phyloP scores from a whole-genome alignment of 2,113 vertebrate species.

The Neodon shergylaensis region DNA sequence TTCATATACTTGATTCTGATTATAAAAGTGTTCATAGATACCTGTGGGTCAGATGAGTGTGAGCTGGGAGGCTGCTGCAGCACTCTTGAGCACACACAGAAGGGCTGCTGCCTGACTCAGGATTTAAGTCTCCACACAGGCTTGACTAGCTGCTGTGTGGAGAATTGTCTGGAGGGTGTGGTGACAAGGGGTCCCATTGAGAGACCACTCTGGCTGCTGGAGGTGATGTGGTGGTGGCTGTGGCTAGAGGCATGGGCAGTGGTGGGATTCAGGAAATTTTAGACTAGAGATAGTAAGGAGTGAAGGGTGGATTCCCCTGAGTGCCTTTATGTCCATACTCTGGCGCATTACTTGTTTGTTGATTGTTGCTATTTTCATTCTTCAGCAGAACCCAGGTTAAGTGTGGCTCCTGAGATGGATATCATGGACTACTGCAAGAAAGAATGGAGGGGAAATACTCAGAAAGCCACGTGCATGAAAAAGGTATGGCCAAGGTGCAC shows the following conservation, averaged over 20 bases:
- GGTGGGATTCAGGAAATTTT: neutral
- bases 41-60: neutral
- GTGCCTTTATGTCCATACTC: neutral
- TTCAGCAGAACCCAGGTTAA: conserved; percentile 85
- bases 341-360: neutral
- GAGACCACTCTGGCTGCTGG: neutral
- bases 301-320: neutral
- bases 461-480: conserved; percentile 92
- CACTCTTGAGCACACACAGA: neutral
- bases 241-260: neutral
- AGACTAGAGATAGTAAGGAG: neutral
- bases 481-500: conserved; percentile 85
- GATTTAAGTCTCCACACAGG: neutral
- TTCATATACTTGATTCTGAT: neutral
- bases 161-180: neutral
- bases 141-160: neutral
- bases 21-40: neutral
- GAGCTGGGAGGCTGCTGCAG: neutral
- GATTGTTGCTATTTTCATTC: conserved; percentile 37
- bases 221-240: neutral
- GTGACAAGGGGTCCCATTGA: neutral
- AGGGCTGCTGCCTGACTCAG: neutral
- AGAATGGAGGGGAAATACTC: conserved; percentile 95
- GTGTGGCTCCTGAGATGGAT: conserved; percentile 90
- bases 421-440: conserved; percentile 93